phyloP scores from a whole-genome alignment of 2,888 invertebrate species.

The Ormia ochracea region DNA sequence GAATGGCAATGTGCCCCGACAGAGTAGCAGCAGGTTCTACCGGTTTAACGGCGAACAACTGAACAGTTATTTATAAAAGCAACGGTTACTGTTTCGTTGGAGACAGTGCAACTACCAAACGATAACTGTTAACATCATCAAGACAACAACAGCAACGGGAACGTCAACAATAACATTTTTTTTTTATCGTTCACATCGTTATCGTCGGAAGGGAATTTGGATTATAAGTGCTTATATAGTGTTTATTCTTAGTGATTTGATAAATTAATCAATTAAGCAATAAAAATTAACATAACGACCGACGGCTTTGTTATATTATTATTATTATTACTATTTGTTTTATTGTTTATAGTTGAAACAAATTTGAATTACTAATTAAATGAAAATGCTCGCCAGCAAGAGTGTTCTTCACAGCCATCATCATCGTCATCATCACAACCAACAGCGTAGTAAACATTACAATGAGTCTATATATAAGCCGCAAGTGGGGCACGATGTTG shows the following conservation, averaged over 20 bases:
- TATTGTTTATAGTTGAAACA: conserved; percentile 12
- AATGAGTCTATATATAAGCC: conserved; percentile 73
- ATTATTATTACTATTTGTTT: conserved; percentile 5
- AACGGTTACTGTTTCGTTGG: conserved; percentile 62
- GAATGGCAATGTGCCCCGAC: conserved; percentile 58
- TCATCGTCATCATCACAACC: conserved; percentile 29
- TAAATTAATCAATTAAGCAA: conserved; percentile 17
- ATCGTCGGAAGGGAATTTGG: conserved; percentile 1
- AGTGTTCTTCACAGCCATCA: conserved; percentile 63
- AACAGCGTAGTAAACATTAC: conserved; percentile 64
- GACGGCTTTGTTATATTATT: no score
- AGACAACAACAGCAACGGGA: background rate
- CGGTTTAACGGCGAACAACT: conserved; percentile 38
- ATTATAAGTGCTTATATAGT: conserved; percentile 14
- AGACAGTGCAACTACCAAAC: conserved; percentile 36
- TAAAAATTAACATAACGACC: conserved; percentile 20
- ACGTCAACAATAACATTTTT: background rate
- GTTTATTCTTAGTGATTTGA: conserved; percentile 9
- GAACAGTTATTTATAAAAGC: conserved; percentile 70
- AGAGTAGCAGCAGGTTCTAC: conserved; percentile 42
- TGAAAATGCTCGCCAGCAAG: conserved; percentile 73
- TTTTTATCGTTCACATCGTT: background rate
- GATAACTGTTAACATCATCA: conserved; percentile 46
- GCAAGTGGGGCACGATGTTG: conserved; percentile 51
- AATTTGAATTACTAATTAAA: conserved; percentile 40